Evolutionary conservation across 30 jellyfish, hydroid and myxozoan genomes (phyloP).

Genomic region (Cassiopea andromeda): DNA sequence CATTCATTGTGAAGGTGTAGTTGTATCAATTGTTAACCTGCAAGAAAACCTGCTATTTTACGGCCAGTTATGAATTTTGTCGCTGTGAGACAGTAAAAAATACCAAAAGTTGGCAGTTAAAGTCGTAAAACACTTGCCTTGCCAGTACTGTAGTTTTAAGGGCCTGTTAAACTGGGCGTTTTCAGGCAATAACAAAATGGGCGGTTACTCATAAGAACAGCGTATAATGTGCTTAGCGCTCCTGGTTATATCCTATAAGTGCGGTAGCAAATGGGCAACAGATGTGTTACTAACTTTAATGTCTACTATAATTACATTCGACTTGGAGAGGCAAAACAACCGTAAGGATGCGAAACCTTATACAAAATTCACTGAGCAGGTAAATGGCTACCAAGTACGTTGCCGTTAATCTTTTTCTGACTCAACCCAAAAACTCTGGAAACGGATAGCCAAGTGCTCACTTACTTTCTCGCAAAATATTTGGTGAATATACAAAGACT

Average conservation of each 20-base stretch:
- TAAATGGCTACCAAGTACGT: neutral
- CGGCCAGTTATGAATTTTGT: neutral
- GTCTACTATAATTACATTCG: no score
- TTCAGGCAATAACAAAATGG: neutral
- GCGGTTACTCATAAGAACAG: neutral
- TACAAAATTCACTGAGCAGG: no score
- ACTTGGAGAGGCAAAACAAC: neutral
- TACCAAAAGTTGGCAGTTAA: no score
- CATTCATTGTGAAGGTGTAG: conserved; percentile 66
- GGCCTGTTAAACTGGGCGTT: neutral
- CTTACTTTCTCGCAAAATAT: no score
- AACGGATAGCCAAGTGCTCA: no score
- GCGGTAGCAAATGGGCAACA: neutral
- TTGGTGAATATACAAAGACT: no score
- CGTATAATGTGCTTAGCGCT: neutral
- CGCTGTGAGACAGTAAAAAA: neutral
- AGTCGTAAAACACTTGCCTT: no score
- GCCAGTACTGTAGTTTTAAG: no score
- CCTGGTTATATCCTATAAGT: neutral
- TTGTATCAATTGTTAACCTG: neutral
- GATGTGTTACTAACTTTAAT: neutral
- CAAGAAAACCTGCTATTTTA: neutral
- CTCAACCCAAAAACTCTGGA: neutral
- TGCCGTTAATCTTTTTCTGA: neutral
- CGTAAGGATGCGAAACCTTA: no score